Evolutionary conservation across 2,888 invertebrate species (phyloP), one percentile per base, ranked within the genome.

Genomic region (Choreutis nemorana): DNA sequence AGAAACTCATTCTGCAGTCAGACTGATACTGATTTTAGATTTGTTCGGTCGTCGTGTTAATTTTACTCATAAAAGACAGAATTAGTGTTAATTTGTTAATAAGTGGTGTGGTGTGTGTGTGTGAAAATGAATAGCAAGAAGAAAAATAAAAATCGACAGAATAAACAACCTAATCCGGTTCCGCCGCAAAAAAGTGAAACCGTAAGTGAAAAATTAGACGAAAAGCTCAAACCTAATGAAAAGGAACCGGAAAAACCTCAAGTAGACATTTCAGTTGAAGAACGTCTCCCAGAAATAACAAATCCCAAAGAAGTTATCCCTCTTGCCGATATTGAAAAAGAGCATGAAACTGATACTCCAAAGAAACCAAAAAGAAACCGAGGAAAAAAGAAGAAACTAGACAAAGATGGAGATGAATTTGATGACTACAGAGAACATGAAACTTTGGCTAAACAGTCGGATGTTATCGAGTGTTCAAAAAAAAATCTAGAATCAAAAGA

Each of bases 291-390:
- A n/a, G 50, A 51, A 47, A 46, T 48, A 25, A 32, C 44, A 3
- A 51, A 47, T 48, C n/a, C n/a, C n/a, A n/a, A n/a, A n/a, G 55
- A 50, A 39, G 25, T 42, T 26, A 28, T 45, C 11, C 20, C 31
- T 23, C n/a, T 33, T 7, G 24, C 34, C 21, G 29, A 26, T 7
- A 18, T 25, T 8, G 41, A 42, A 23, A 38, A 39, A 29, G 14
- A 34, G 11, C 9, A 23, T 9, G 50, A 48, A 29, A 11, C 10
- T 12, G 55, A 58, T 30, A 45, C 47, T 10, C 80, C 79, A 1
- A 67, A 68, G n/a, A 78, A 77, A 47, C 80, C 80, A 1, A 78
- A 79, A 44, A 50, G 80, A 36, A 71, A 63, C 28, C 59, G 65
- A 53, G 64, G 65, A 34, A 77, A 75, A 37, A 80, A 78, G 42